Conservation (phyloP, 2,888 invertebrate species). For the Eumacrocentrus americanus region DNA sequence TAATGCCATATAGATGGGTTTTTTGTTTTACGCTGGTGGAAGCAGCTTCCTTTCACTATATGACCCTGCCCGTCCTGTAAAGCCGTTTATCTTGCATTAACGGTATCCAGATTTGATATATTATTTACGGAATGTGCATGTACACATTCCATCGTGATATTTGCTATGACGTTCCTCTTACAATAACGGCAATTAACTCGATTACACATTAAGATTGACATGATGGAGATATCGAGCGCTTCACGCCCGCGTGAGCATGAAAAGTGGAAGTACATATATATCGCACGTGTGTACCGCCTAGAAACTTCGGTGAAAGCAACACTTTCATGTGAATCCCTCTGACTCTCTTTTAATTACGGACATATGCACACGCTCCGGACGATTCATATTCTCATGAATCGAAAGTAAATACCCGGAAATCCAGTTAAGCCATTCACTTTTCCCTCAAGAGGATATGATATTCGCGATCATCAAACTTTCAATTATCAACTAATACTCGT, state of each 20-base stretch:
- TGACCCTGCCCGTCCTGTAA: no score
- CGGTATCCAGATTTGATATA: no score
- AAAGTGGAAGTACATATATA: constrained; percentile 33
- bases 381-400: constrained; percentile 26
- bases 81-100: no score
- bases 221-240: constrained; percentile 20
- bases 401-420: constrained; percentile 35
- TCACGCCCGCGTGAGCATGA: constrained; percentile 34
- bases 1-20: no score
- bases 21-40: no score
- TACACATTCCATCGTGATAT: no score
- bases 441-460: neutral
- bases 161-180: no score
- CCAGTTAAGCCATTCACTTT: constrained; percentile 24
- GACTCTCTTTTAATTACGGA: neutral
- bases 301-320: constrained; percentile 54
- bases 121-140: no score
- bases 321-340: constrained; percentile 43
- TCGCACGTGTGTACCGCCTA: constrained; percentile 30
- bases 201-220: no score
- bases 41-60: no score
- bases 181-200: no score
- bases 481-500: neutral
- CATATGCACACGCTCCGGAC: neutral
- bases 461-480: neutral